Conservation (phyloP, 2,797 vertebrate species). For the Tragelaphus oryx region DNA sequence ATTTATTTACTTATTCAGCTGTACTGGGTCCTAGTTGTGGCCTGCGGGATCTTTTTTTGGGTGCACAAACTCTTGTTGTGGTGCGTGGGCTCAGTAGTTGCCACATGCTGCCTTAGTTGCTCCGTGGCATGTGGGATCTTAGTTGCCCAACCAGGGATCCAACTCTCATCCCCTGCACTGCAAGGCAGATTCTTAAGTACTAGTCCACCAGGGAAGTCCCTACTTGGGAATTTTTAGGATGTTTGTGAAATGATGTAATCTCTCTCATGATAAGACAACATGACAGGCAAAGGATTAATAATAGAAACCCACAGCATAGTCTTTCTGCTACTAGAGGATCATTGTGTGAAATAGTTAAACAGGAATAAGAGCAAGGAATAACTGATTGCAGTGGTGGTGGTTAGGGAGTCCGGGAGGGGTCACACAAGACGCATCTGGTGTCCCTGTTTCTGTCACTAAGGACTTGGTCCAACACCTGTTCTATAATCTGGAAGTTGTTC, state of each 20-base stretch:
- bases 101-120: not conserved
- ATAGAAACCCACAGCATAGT: not conserved
- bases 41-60: rapidly evolving
- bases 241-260: slow-evolving; percentile 5
- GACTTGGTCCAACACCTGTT: not conserved
- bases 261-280: slow-evolving; percentile 1
- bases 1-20: not conserved
- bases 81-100: not conserved
- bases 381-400: not conserved
- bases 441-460: not conserved
- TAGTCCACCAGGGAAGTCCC: not conserved
- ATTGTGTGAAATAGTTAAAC: not conserved
- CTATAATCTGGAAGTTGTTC: not conserved
- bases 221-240: slow-evolving; percentile 8
- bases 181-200: not conserved
- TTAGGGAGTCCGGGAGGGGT: not conserved
- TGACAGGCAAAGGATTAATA: not conserved
- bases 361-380: not conserved
- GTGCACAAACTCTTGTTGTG: not conserved
- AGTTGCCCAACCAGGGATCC: not conserved
- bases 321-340: not conserved
- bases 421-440: not conserved
- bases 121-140: not conserved
- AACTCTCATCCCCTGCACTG: not conserved
- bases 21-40: not conserved